A percentile compares a stretch with the other conserved stretches of the same genome.
These are phyloP conservation scores for Gymnopithys bicolor DNA, from an alignment of 2,797 vertebrate species.

Conservation along the genomic window DNA sequence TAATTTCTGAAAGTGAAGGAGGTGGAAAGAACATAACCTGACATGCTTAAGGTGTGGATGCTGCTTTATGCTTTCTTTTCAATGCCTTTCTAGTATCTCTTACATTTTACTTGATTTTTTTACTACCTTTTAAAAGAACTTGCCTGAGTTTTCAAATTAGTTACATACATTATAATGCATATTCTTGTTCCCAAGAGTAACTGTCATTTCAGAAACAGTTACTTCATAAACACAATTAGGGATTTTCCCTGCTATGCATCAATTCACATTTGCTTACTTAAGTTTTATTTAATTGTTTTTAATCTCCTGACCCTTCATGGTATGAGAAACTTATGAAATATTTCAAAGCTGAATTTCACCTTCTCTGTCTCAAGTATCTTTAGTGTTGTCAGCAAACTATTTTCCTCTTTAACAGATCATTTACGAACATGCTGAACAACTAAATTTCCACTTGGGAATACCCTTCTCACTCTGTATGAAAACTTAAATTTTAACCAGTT, in stretches of 20 bases:
- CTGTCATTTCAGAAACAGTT: not conserved
- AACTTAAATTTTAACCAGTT: not conserved
- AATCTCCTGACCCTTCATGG: not conserved
- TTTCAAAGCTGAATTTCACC: not conserved
- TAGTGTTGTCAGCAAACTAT: not conserved
- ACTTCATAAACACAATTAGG: not conserved
- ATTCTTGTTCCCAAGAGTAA: not conserved
- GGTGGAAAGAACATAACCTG: not conserved
- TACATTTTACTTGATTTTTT: not conserved
- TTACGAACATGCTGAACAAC: not conserved
- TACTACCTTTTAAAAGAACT: not conserved
- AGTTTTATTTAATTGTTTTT: not conserved
- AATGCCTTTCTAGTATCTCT: not conserved
- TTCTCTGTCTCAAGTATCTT: not conserved
- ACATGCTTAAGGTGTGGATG: not conserved
- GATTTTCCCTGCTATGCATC: rapidly evolving
- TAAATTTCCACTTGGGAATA: not conserved
- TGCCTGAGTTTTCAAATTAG: not conserved
- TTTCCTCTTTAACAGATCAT: not conserved
- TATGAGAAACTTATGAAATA: not conserved
- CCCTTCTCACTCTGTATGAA: not conserved
- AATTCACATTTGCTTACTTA: not conserved
- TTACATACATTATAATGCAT: not conserved
- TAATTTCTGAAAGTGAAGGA: not conserved
- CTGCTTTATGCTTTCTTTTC: not conserved